These are phyloP conservation scores for Festucalex cinctus DNA, from an alignment of 2,113 vertebrate species.

Conservation along the genomic window DNA sequence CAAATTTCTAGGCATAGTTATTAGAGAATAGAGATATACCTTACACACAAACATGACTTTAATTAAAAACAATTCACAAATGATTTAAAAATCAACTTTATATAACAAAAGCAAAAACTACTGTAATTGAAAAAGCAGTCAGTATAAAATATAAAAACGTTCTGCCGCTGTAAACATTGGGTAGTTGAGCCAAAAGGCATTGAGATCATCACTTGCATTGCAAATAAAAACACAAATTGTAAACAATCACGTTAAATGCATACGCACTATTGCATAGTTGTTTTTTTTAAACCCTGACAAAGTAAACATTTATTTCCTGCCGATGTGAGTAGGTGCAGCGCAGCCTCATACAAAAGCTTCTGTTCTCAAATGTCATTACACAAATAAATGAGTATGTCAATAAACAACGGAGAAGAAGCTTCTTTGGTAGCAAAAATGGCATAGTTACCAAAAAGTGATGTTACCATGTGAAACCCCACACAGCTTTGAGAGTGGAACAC, in stretches of 20 bases:
- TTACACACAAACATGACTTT: neutral
- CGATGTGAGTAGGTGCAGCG: neutral
- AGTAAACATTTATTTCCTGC: slow-evolving; percentile 29
- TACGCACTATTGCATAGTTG: slow-evolving; percentile 8
- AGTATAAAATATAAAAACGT: slow-evolving; percentile 12
- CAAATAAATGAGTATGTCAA: neutral
- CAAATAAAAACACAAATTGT: slow-evolving; percentile 33
- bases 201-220: slow-evolving; percentile 29
- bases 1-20: neutral
- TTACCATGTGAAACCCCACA: neutral
- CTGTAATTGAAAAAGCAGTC: slow-evolving; percentile 7
- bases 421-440: slow-evolving; percentile 19
- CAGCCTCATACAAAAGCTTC: neutral
- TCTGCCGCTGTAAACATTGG: slow-evolving; percentile 40
- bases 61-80: neutral
- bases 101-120: slow-evolving; percentile 12
- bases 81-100: slow-evolving; percentile 4
- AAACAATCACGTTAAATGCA: slow-evolving; percentile 36
- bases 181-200: slow-evolving; percentile 40
- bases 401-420: slow-evolving; percentile 12
- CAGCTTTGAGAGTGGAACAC: slow-evolving; percentile 11
- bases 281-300: slow-evolving; percentile 19
- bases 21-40: neutral
- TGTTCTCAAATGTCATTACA: neutral
- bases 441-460: neutral